These are phyloP conservation scores for Ancistrus triradiatus DNA, from an alignment of 2,113 vertebrate species.

Conservation along the genomic window DNA sequence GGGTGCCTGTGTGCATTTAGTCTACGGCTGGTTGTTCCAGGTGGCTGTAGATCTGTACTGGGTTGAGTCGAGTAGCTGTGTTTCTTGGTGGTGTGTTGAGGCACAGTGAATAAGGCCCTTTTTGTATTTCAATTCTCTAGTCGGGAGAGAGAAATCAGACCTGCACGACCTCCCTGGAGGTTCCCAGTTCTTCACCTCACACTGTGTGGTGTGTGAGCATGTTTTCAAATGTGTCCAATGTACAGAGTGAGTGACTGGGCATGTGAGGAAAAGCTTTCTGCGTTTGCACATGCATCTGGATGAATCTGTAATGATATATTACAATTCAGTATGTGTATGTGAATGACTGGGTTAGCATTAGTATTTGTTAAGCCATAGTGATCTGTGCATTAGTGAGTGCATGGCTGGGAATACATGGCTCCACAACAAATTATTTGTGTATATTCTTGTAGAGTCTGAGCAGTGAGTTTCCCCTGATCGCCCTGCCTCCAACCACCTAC, in stretches of 20 bases:
- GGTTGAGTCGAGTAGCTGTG: conserved; percentile 1
- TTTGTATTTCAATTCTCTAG: conserved; percentile 33
- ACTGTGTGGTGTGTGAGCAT: conserved; percentile 12
- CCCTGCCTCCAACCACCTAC: conserved; percentile 21
- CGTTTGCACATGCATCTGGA: background rate
- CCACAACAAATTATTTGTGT: too few relatives aligned
- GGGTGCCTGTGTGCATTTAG: conserved; percentile 2
- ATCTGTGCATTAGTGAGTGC: too few relatives aligned
- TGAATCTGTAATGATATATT: background rate
- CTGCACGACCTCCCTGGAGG: conserved; percentile 26
- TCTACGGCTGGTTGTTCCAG: conserved; percentile 38
- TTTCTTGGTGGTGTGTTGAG: conserved; percentile 16
- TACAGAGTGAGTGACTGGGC: background rate
- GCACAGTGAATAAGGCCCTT: conserved; percentile 45
- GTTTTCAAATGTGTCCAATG: background rate
- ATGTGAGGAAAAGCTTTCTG: background rate
- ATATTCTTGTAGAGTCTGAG: background rate
- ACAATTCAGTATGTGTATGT: background rate
- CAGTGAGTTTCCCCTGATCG: conserved; percentile 15
- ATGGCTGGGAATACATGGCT: too few relatives aligned
- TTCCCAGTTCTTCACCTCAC: conserved; percentile 10
- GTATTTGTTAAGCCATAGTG: conserved; percentile 1
- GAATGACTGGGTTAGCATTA: background rate
- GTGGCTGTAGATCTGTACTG: conserved; percentile 22
- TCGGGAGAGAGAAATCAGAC: conserved; percentile 34